Base-by-base conservation (phyloP, 2,888 invertebrate species). In the Hybos culiciformis region DNA sequence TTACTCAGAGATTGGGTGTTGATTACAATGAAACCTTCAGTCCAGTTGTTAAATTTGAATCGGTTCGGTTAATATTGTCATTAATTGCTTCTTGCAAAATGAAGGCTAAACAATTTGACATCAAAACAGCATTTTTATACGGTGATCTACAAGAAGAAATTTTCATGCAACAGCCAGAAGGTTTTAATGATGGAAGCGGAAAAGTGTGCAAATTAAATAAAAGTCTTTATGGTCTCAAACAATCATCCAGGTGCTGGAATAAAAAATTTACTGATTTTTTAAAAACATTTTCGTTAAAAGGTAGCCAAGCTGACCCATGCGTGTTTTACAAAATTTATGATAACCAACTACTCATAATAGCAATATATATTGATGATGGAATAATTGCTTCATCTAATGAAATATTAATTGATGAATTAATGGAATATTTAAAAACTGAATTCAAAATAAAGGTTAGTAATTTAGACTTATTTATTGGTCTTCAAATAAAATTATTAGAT, bases 21-120 rank as follows among this genome's bases (percentile, higher is more conserved):
- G 51, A 53, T 31, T 53, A 49, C 42, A 15, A 43, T 5, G 53
- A 54, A 50, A 53, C 52, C 6, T 53, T 51, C 29, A 50, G 49
- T 38, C 36, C 36, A 4, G 36, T 36, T 9, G 20, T 19, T 12
- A 36, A 15, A 20, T 20, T 20, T 36, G 7, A 19, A 3, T 19
- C 36, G 5, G 21, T 36, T 9, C 36, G 21, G 6, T 14, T 32
- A 15, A 32, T 32, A 32, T 3, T 32, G 6, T 32, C 31, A 7
- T n/a, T n/a, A n/a, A n/a, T n/a, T n/a, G n/a, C n/a, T n/a, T n/a
- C n/a, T n/a, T n/a, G n/a, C n/a, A n/a, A n/a, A n/a, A n/a, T n/a
- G n/a, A n/a, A n/a, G n/a, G n/a, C n/a, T n/a, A n/a, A n/a, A n/a
- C n/a, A n/a, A n/a, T n/a, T n/a, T n/a, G n/a, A n/a, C n/a, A n/a